These are phyloP conservation scores for Chelonus formosanus DNA, from an alignment of 2,888 invertebrate genomes.

Conservation along the genomic window DNA sequence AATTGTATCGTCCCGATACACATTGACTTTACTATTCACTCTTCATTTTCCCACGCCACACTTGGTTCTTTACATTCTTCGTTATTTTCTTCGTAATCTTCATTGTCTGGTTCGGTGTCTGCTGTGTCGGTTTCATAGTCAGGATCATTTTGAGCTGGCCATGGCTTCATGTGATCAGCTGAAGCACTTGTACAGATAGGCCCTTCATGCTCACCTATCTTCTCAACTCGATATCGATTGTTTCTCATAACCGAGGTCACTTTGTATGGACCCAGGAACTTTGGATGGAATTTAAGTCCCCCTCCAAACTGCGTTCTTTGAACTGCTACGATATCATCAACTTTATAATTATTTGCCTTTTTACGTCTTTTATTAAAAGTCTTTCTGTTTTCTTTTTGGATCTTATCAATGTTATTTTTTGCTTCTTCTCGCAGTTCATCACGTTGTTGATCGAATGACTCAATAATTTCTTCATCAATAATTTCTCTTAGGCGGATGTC, in stretches of 20 bases:
- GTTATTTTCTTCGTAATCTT: too few relatives aligned
- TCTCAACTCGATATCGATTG: background rate
- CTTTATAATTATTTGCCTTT: conserved; percentile 35
- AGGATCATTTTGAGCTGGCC: too few relatives aligned
- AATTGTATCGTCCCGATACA: too few relatives aligned
- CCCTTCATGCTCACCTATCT: conserved; percentile 11
- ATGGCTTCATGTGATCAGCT: conserved; percentile 6
- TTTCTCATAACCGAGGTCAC: conserved; percentile 24
- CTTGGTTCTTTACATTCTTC: too few relatives aligned
- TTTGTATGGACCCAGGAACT: conserved; percentile 48
- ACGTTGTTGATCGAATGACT: conserved; percentile 5
- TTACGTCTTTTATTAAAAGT: conserved; percentile 30
- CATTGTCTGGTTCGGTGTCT: too few relatives aligned
- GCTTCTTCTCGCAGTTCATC: conserved; percentile 22
- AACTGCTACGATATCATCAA: conserved; percentile 45
- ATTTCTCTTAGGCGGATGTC: conserved; percentile 34
- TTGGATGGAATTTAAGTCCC: conserved; percentile 46
- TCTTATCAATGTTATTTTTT: conserved; percentile 20
- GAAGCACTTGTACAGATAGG: conserved; percentile 4
- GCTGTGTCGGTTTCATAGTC: too few relatives aligned
- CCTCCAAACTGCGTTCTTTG: conserved; percentile 50
- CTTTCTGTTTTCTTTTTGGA: conserved; percentile 30
- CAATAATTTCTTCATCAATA: conserved; percentile 37
- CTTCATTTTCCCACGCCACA: too few relatives aligned
- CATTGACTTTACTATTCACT: too few relatives aligned